These are phyloP conservation scores for Camponotus fellah DNA, from an alignment of 2,888 invertebrate genomes.

Conservation along the genomic window DNA sequence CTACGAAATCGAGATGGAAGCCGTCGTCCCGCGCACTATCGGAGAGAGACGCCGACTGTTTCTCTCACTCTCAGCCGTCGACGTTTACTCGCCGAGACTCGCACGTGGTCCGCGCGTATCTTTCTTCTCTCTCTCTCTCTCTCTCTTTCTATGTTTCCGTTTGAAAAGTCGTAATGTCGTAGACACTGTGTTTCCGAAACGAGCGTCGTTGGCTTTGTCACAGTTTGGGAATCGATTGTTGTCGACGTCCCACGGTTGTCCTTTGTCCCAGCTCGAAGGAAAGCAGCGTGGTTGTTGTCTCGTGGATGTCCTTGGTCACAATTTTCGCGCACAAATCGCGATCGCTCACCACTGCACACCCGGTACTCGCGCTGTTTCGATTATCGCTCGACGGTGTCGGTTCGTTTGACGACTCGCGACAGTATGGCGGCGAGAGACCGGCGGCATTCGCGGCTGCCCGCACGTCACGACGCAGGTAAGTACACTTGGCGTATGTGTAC, in stretches of 20 bases:
- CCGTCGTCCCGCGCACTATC: conserved; percentile 14
- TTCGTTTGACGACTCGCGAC: conserved; percentile 21
- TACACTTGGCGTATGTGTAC: background rate
- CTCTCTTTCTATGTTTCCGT: background rate
- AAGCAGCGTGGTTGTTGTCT: background rate
- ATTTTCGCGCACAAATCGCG: conserved; percentile 2
- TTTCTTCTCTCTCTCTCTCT: conserved; percentile 7
- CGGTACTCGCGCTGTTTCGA: conserved; percentile 7
- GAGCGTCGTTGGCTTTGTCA: conserved; percentile 8
- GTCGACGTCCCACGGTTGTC: background rate
- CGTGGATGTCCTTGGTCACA: background rate
- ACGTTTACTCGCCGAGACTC: background rate
- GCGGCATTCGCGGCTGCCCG: conserved; percentile 10
- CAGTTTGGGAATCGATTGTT: background rate
- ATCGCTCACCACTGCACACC: conserved; percentile 45
- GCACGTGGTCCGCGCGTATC: conserved; percentile 33
- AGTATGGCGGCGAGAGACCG: conserved; percentile 28
- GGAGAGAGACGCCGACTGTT: background rate
- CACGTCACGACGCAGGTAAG: background rate
- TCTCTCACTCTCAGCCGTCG: conserved; percentile 6
- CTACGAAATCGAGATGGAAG: background rate
- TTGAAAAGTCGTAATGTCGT: conserved; percentile 1
- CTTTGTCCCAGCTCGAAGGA: background rate
- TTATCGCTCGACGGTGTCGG: background rate
- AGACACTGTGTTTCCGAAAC: background rate